Evolutionary conservation across 2,797 vertebrate genomes (phyloP), one percentile per base, ranked within the genome.

Genomic region (Eupleurogrammus muticus): DNA sequence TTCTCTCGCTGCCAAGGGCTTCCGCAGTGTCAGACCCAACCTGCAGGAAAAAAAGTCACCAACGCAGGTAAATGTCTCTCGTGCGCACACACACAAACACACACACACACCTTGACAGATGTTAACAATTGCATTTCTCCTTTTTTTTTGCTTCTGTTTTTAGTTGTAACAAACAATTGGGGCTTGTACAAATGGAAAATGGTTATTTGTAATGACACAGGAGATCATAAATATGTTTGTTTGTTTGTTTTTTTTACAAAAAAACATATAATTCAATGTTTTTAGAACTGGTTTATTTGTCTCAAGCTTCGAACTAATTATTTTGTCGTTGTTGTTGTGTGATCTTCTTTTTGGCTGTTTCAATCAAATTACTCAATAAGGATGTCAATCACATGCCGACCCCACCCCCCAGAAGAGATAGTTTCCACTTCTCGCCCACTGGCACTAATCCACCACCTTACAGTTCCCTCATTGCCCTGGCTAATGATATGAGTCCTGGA

Each of bases 1-100:
- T 50, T 98, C 97, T 89, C 96, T 99, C 78, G 95, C 96, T 86
- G 96, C 97, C 85, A 99, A 99, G 95, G 97, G 98, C 51, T 99
- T 98, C 87, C 95, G 97, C 87, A 99, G 98, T 0, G 97, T 99
- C 86, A 94, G 96, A 72, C 98, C 97, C 83, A 98, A 97, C 82
- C 92, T 99, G 0, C 96, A 97, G 90, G 97, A 99, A 73, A 98
- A 97, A 90, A 98, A 93, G 86, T 96, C 97, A 9, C 95, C 96
- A 61, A 90, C 94, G 77, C 96, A 96, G 96, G 98, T 99, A 95
- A 95, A 59, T 34, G 5, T 59, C 42, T 34, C 40, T 40, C 20
- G 35, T 16, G 52, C 19, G 42, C 20, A 38, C n/a, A 55, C 19
- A 46, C 20, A 38, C n/a, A 55, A 17, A 46, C 20, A 38, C n/a